A percentile compares a stretch with the other conserved stretches of the same genome.
phyloP scores from a whole-genome alignment of 2,113 vertebrate genomes.

The Crotalus tigris region DNA sequence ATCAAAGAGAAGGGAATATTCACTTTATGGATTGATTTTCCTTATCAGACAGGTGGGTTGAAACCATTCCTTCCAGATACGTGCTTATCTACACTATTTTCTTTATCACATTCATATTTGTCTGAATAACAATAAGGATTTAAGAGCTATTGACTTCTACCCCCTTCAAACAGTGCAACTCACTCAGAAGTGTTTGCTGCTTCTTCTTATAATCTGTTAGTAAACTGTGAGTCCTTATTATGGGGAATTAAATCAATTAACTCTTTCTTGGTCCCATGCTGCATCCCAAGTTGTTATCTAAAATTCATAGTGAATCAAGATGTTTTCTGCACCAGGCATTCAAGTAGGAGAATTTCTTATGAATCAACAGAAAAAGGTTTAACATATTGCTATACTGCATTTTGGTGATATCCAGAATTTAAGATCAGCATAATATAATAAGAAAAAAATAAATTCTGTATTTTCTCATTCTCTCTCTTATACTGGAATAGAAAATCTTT shows the following conservation, averaged over 20 bases:
- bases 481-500: not conserved
- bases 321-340: conserved; percentile 18
- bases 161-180: conserved; percentile 23
- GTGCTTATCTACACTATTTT: not conserved
- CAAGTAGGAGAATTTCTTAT: conserved; percentile 28
- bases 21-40: conserved; percentile 5
- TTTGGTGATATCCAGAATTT: not conserved
- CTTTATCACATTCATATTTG: not conserved
- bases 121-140: conserved; percentile 31
- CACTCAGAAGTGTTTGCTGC: conserved; percentile 37
- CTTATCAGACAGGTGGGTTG: conserved; percentile 16
- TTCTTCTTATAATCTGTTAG: conserved; percentile 44
- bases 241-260: conserved; percentile 53
- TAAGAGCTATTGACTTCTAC: conserved; percentile 27
- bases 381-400: conserved; percentile 32
- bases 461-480: not conserved
- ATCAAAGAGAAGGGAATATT: conserved; percentile 15
- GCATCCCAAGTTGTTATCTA: conserved; percentile 53
- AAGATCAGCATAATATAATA: not conserved
- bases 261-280: conserved; percentile 51
- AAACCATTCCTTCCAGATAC: conserved; percentile 14
- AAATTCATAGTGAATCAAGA: conserved; percentile 33
- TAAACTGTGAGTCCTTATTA: conserved; percentile 43
- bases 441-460: not conserved
- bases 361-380: conserved; percentile 57